Conservation (phyloP, 2,113 vertebrate species). For the Cacatua alba region DNA sequence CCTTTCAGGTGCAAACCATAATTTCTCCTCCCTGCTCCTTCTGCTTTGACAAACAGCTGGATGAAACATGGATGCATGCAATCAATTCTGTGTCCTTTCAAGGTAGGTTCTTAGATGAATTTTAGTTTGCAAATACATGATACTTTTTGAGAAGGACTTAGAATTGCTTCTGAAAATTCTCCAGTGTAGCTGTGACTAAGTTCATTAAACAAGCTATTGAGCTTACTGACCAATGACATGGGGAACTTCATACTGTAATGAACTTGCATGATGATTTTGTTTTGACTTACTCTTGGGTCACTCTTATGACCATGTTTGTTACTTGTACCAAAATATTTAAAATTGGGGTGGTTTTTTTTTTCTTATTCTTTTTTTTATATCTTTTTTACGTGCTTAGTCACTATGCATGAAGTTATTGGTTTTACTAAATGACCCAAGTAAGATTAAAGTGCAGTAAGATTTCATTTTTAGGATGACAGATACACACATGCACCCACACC, state of each 20-base stretch:
- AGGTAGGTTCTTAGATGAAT: not conserved
- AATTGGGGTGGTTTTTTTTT: not conserved
- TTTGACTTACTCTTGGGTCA: not conserved
- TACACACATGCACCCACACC: not conserved
- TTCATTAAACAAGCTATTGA: constrained; percentile 29
- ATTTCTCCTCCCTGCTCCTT: not conserved
- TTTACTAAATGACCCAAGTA: not conserved
- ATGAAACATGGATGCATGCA: fast-evolving
- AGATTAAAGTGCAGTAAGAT: not conserved
- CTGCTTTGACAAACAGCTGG: not conserved
- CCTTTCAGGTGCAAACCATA: too few relatives aligned
- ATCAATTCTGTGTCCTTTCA: not conserved
- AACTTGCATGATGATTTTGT: not conserved
- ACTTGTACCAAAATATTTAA: not conserved
- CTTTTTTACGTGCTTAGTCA: not conserved
- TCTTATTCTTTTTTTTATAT: not conserved
- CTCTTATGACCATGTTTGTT: not conserved
- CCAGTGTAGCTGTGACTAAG: not conserved
- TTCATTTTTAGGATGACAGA: not conserved
- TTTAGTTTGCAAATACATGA: not conserved
- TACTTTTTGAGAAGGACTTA: not conserved
- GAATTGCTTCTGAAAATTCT: not conserved
- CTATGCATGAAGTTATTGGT: not conserved
- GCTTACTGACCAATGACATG: not conserved
- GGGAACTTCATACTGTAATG: not conserved